Conservation (phyloP, 2,888 invertebrate genomes). For the Oscheius sp. region DNA sequence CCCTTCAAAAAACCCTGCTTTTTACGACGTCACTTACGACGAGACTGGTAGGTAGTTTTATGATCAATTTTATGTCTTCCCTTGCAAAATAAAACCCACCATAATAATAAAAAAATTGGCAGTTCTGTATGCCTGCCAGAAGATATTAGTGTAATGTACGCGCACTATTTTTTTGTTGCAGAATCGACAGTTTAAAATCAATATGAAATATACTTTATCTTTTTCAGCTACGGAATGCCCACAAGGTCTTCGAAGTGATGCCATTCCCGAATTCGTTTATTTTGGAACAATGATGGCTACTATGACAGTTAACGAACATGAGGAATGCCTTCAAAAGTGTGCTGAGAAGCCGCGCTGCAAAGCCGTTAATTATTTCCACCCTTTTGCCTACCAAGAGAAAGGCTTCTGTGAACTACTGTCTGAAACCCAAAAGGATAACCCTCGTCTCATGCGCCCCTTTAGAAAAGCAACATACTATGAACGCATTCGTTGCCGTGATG, state of each 20-base stretch:
- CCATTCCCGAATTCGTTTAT: slow-evolving; percentile 69
- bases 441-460: slow-evolving; percentile 68
- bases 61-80: neutral
- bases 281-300: slow-evolving; percentile 69
- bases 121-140: too few species aligned
- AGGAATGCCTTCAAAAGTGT: slow-evolving; percentile 63
- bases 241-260: slow-evolving; percentile 65
- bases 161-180: neutral
- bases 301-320: slow-evolving; percentile 60
- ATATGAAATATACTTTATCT: too few species aligned
- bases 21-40: slow-evolving; percentile 69
- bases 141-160: neutral
- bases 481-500: slow-evolving; percentile 65
- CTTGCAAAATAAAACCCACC: neutral
- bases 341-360: slow-evolving; percentile 62
- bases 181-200: too few species aligned
- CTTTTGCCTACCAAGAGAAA: slow-evolving; percentile 61
- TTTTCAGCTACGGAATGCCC: slow-evolving; percentile 58
- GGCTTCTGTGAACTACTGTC: slow-evolving; percentile 68
- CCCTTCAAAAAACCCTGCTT: slow-evolving; percentile 61
- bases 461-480: slow-evolving; percentile 68
- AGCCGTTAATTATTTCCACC: slow-evolving; percentile 68
- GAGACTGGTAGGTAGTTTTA: slow-evolving; percentile 59
- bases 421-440: slow-evolving; percentile 69
- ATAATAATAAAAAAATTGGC: neutral